Percentiles rank a stretch among this genome's conserved stretches.
Evolutionary conservation across 2,888 invertebrate genomes (phyloP).

Genomic region (Pandemis cinnamomeana): DNA sequence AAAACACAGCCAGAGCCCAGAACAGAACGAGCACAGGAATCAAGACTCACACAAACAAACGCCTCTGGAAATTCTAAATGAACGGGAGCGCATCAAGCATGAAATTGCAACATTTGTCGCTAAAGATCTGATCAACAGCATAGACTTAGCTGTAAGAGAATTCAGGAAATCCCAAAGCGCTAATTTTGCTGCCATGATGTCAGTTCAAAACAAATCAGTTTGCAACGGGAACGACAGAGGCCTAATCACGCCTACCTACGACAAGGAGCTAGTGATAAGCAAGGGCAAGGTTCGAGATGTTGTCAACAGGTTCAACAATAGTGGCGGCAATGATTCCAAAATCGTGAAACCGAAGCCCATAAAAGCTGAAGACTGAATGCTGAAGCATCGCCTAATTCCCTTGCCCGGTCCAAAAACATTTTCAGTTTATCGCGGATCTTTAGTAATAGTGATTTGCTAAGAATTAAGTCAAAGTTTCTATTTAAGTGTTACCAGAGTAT

Average conservation of each 20-base stretch:
- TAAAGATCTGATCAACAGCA: conserved; percentile 77
- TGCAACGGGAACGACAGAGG: conserved; percentile 69
- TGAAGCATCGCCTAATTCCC: conserved; percentile 36
- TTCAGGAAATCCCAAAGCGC: conserved; percentile 76
- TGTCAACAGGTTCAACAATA: conserved; percentile 76
- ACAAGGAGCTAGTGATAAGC: conserved; percentile 76
- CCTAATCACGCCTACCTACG: conserved; percentile 74
- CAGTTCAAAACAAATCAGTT: conserved; percentile 46
- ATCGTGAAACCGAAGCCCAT: conserved; percentile 56
- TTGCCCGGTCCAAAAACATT: conserved; percentile 57
- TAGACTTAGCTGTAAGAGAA: conserved; percentile 74
- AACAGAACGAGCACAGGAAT: conserved; percentile 64
- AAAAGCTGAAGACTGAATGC: conserved; percentile 58
- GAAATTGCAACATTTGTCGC: conserved; percentile 79
- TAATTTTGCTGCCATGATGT: conserved; percentile 56
- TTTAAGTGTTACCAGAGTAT: conserved; percentile 47
- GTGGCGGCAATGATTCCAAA: conserved; percentile 54
- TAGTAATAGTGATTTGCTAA: conserved; percentile 42
- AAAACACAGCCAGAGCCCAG: conserved; percentile 73
- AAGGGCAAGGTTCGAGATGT: conserved; percentile 81
- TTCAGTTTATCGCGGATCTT: conserved; percentile 47
- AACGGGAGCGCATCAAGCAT: conserved; percentile 76
- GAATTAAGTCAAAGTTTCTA: conserved; percentile 45
- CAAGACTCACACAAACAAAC: conserved; percentile 50
- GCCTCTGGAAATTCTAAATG: conserved; percentile 66